Percentiles rank a stretch among this genome's conserved stretches.
These are phyloP conservation scores for Serilophus lunatus DNA, from an alignment of 2,113 vertebrate species.

Conservation along the genomic window DNA sequence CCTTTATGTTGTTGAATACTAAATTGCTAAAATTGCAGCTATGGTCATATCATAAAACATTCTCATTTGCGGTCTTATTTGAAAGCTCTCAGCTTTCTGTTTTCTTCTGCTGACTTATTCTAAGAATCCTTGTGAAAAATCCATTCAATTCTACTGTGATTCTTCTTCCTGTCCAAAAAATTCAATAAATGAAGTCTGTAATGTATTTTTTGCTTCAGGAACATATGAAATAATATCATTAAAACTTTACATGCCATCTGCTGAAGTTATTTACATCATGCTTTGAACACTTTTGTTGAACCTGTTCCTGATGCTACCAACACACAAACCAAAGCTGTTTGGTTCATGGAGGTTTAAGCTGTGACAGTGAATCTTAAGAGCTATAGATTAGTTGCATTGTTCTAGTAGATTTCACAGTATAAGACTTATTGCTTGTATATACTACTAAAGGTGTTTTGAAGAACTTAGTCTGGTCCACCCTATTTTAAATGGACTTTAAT, in stretches of 20 bases:
- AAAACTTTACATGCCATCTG: background rate
- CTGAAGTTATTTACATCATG: background rate
- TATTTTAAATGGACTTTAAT: background rate
- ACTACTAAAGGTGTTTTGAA: background rate
- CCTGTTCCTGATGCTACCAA: background rate
- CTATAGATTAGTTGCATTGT: background rate
- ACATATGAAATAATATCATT: background rate
- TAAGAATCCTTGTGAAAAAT: background rate
- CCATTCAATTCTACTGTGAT: background rate
- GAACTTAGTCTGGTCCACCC: background rate
- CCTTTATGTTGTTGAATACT: background rate
- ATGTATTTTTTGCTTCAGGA: background rate
- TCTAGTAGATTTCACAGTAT: background rate
- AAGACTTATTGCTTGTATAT: background rate
- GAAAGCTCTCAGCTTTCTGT: background rate
- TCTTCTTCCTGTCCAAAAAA: background rate
- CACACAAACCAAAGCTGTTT: background rate
- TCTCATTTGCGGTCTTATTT: background rate
- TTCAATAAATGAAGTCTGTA: background rate
- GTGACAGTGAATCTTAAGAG: background rate
- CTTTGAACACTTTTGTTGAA: background rate
- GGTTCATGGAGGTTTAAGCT: background rate
- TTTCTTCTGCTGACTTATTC: background rate
- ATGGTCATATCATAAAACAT: background rate
- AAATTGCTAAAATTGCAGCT: background rate